Evolutionary conservation across 2,888 invertebrate genomes (phyloP), one percentile per base, ranked within the genome.

Genomic region (Peribatodes rhomboidaria): DNA sequence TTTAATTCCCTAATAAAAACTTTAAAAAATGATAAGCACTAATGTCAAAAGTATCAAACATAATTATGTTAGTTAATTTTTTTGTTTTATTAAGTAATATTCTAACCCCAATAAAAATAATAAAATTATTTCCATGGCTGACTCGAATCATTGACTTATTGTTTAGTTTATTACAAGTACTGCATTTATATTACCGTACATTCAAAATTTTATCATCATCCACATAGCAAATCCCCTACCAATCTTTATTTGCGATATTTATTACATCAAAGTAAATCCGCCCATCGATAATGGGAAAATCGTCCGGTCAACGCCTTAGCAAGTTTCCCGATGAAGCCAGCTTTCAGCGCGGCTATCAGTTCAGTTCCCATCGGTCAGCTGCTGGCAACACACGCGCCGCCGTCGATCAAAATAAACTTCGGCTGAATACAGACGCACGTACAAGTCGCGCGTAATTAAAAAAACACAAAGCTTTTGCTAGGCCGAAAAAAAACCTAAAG

Each of bases 271-370:
- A 44, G 35, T 44, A 60, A 44, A 56, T 60, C 55, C 50, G 44
- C 44, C 50, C n/a, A 61, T 39, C 42, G 56, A 65, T 60, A 61
- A 57, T 65, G 57, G 67, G 50, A 68, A 65, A 67, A 50, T 61
- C 63, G 50, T 31, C 52, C 61, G 59, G 60, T 61, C 58, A 56
- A 56, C 50, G 65, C n/a, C 54, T 58, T 53, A 2, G 16, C n/a
- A n/a, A 3, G 22, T 16, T 37, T 35, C 49, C 14, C 27, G 16
- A 50, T 44, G 37, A 44, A 14, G 8, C 7, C 11, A 2, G 41
- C 22, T 56, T 56, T 65, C 63, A 63, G 41, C 46, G 35, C 2
- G n/a, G n/a, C n/a, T n/a, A 4, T 27, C 27, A 27, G 27, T 27
- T 10, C 42, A 2, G 14, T 20, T 47, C 49, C 44, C 39, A 56